These are phyloP conservation scores for Thyatira batis DNA, from an alignment of 2,888 invertebrate genomes.

Conservation along the genomic window DNA sequence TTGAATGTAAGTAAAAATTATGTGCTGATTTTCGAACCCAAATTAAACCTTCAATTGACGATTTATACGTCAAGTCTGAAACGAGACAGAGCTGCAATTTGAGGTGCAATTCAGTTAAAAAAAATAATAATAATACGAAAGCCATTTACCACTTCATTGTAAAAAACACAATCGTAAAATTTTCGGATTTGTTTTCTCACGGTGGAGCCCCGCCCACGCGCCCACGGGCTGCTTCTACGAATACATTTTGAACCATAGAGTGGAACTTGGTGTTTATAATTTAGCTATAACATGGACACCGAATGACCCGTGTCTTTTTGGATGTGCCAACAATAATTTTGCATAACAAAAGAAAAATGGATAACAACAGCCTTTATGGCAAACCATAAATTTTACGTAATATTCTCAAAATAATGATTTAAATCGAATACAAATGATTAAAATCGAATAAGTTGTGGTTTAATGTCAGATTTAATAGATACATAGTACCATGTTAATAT, in stretches of 20 bases:
- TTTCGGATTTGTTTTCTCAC: constrained; percentile 74
- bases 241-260: constrained; percentile 66
- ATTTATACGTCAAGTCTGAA: constrained; percentile 31
- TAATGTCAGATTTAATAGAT: too few species aligned
- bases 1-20: background rate
- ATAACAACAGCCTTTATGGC: background rate
- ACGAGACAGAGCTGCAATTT: constrained; percentile 42
- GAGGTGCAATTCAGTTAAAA: constrained; percentile 33
- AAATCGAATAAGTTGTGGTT: too few species aligned
- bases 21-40: background rate
- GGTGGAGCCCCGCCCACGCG: constrained; percentile 61
- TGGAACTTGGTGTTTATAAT: constrained; percentile 67
- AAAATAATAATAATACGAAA: constrained; percentile 44
- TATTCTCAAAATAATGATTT: too few species aligned
- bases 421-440: too few species aligned
- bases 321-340: constrained; percentile 36
- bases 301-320: constrained; percentile 47
- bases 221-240: constrained; percentile 63
- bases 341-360: background rate
- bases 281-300: constrained; percentile 58
- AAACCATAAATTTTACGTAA: background rate
- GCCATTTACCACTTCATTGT: constrained; percentile 48
- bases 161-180: constrained; percentile 53
- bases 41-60: background rate
- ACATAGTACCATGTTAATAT: too few species aligned